Conservation (phyloP, 2,888 invertebrate genomes). For the Uropetala carovei region DNA sequence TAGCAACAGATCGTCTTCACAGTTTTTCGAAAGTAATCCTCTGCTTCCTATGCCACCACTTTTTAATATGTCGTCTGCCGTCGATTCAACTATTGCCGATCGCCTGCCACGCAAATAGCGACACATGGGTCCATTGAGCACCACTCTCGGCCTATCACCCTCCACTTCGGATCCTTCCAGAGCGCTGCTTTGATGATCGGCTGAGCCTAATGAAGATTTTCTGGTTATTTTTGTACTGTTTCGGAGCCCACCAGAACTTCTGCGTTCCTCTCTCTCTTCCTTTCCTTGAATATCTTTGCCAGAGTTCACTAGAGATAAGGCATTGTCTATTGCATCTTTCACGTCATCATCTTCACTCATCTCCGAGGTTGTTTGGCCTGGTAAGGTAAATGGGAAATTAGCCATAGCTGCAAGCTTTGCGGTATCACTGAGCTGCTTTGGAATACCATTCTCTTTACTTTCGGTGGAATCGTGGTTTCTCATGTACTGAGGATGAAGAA, state of each 20-base stretch:
- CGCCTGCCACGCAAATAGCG: constrained; percentile 32
- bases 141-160: constrained; percentile 33
- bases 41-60: background rate
- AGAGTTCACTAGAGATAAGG: background rate
- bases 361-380: constrained; percentile 65
- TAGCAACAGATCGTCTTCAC: constrained; percentile 40
- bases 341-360: constrained; percentile 66
- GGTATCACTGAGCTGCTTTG: constrained; percentile 43
- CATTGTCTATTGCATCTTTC: constrained; percentile 34
- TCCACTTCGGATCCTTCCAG: constrained; percentile 28
- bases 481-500: constrained; percentile 42
- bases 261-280: background rate
- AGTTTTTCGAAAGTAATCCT: constrained; percentile 37
- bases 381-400: constrained; percentile 65
- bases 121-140: constrained; percentile 51
- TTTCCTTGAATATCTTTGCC: constrained; percentile 41
- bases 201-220: constrained; percentile 29
- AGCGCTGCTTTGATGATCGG: constrained; percentile 40
- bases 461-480: constrained; percentile 17
- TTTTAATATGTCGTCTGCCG: constrained; percentile 48
- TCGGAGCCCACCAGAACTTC: background rate
- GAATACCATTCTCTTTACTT: constrained; percentile 45
- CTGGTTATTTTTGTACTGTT: constrained; percentile 8
- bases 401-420: constrained; percentile 69
- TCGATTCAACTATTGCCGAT: constrained; percentile 47